These are phyloP conservation scores for Entomobrya proxima DNA, from an alignment of 2,888 invertebrate genomes.

Conservation along the genomic window DNA sequence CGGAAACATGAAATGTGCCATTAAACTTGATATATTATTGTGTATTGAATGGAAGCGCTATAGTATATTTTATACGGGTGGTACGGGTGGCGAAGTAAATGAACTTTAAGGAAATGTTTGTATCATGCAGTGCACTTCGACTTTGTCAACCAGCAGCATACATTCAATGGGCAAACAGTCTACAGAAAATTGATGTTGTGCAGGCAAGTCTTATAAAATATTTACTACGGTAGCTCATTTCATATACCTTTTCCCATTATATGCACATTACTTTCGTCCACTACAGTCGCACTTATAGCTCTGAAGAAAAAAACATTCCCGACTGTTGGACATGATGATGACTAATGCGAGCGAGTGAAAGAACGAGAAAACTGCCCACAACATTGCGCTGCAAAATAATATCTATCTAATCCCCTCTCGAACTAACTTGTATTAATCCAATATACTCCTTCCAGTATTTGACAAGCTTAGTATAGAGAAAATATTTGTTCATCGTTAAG, in stretches of 20 bases:
- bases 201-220: conserved; percentile 64
- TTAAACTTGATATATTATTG: conserved; percentile 42
- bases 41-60: neutral
- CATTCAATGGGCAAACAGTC: neutral
- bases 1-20: conserved; percentile 44
- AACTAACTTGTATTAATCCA: conserved; percentile 16
- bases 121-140: conserved; percentile 1
- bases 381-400: neutral
- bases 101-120: conserved; percentile 16
- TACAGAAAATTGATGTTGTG: conserved; percentile 21
- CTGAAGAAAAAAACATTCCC: neutral
- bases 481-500: no score
- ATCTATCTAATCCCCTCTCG: neutral
- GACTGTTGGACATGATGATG: neutral
- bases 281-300: neutral
- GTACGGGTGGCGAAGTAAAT: no score
- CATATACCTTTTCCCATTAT: no score
- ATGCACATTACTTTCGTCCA: neutral
- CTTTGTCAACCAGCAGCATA: neutral
- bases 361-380: conserved; percentile 32
- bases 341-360: conserved; percentile 24
- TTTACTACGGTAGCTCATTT: conserved; percentile 57
- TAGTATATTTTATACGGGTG: neutral
- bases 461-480: no score
- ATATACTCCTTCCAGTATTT: neutral